Percentiles rank a stretch among this genome's conserved stretches.
Evolutionary conservation across 2,113 vertebrate genomes (phyloP).

Genomic region (Dryoscopus gambensis): DNA sequence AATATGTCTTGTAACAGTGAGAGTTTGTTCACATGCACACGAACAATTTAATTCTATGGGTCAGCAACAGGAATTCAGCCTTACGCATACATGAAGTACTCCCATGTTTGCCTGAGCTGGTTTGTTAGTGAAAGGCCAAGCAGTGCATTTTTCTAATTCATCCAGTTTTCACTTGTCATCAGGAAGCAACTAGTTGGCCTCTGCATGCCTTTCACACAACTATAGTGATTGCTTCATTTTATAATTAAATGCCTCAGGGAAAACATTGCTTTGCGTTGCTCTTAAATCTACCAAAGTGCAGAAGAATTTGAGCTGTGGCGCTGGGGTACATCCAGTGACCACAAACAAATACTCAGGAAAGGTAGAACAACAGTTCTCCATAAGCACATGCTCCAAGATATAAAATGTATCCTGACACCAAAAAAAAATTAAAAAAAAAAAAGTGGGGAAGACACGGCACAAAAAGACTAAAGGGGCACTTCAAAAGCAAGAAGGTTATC

Average conservation of each 20-base stretch:
- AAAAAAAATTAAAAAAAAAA: not conserved
- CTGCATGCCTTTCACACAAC: not conserved
- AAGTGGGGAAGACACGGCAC: fast-evolving
- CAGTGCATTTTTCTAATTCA: not conserved
- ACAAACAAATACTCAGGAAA: not conserved
- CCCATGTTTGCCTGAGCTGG: not conserved
- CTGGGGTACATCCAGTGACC: not conserved
- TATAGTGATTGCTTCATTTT: not conserved
- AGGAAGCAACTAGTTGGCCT: not conserved
- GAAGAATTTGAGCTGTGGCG: not conserved
- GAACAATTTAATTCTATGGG: not conserved
- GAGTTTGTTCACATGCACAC: not conserved
- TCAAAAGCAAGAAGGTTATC: not conserved
- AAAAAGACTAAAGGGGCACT: not conserved
- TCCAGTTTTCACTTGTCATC: not conserved
- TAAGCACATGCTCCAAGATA: not conserved
- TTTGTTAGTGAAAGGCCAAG: not conserved
- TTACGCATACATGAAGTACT: not conserved
- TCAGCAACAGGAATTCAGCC: not conserved
- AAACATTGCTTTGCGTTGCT: not conserved
- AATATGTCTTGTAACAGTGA: not conserved
- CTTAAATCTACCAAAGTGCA: not conserved
- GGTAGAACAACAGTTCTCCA: not conserved
- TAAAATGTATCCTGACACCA: not conserved
- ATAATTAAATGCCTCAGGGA: not conserved